Conservation (phyloP, 2,113 vertebrate genomes). For the Microcebus tavaratra region DNA sequence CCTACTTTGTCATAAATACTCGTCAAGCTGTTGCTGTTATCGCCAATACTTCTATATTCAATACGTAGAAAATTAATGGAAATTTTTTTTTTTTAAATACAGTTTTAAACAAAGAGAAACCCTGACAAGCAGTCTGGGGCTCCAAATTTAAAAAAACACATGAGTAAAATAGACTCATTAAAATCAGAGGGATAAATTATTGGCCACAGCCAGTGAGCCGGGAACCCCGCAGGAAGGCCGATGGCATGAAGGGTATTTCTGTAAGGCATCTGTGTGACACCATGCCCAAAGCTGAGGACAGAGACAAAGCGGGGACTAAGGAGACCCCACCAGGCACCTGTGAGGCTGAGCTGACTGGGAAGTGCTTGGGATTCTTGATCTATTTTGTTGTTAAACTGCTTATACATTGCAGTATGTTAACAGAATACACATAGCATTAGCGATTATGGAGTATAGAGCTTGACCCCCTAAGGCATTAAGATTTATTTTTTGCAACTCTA, state of each 20-base stretch:
- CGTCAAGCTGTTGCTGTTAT: fast-evolving
- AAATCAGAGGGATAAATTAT: background rate
- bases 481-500: background rate
- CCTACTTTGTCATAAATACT: fast-evolving
- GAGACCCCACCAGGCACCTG: background rate
- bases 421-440: background rate
- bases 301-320: background rate
- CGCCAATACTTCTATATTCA: too few relatives aligned
- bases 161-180: background rate
- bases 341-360: background rate
- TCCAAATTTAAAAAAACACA: background rate
- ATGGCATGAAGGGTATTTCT: background rate
- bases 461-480: background rate
- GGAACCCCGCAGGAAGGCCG: background rate
- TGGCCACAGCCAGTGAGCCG: fast-evolving
- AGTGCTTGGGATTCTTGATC: background rate
- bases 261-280: fast-evolving
- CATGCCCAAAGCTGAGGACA: fast-evolving
- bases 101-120: background rate
- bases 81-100: background rate
- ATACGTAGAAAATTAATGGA: too few relatives aligned
- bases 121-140: background rate
- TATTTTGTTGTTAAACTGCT: background rate
- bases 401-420: background rate
- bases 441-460: background rate